Conservation (phyloP, 2,888 invertebrate species). For the Synergus umbraculus region DNA sequence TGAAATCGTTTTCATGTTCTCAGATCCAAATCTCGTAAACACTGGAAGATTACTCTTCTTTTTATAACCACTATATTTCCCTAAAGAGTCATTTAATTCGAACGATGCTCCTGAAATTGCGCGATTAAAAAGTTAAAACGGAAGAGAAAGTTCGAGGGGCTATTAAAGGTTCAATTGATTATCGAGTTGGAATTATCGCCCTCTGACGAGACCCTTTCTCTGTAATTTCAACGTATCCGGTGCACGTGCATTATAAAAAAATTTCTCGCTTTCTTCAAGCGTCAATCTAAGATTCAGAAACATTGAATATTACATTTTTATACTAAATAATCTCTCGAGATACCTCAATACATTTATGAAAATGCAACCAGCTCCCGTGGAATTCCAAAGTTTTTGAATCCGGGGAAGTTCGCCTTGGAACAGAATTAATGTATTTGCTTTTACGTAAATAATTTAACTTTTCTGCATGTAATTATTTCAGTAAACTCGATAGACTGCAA, state of each 20-base stretch:
- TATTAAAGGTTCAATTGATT: conserved; percentile 39
- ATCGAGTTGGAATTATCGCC: conserved; percentile 37
- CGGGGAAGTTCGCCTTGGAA: neutral
- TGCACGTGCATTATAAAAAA: conserved; percentile 27
- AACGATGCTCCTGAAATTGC: conserved; percentile 28
- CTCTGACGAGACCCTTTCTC: conserved; percentile 25
- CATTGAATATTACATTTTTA: too few species aligned
- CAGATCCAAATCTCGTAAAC: neutral
- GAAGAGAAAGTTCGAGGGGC: conserved; percentile 30
- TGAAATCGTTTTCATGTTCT: neutral
- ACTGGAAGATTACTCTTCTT: neutral
- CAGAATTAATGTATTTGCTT: neutral
- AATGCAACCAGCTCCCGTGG: neutral
- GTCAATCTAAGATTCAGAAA: neutral
- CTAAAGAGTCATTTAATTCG: conserved; percentile 27
- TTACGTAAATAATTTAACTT: conserved; percentile 6
- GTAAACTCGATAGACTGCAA: neutral
- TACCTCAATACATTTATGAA: neutral
- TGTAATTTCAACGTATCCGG: conserved; percentile 36
- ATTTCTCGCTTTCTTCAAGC: neutral
- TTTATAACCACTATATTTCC: conserved; percentile 9
- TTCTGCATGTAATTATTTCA: conserved; percentile 9
- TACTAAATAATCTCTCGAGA: too few species aligned
- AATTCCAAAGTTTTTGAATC: neutral
- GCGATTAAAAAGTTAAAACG: conserved; percentile 35